Evolutionary conservation across 2,888 invertebrate species (phyloP), one percentile per base, ranked within the genome.

Genomic region (Drosophila mayaguana): DNA sequence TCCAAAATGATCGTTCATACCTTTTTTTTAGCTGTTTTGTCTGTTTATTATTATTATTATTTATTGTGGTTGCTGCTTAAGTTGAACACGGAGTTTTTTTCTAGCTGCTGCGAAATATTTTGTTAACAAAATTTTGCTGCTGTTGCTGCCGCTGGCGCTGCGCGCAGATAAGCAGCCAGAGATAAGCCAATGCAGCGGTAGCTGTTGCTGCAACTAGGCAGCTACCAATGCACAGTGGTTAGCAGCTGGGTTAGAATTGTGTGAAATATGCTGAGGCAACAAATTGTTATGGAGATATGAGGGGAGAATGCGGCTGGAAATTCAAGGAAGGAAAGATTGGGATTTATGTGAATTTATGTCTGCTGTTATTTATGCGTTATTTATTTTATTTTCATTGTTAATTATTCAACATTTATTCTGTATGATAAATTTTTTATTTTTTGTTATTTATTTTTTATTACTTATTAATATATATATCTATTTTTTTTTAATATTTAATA

Each of bases 81-180:
- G 42, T 70, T 56, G 59, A 51, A 60, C 60, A 42, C 38, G 11
- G 34, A 53, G 63, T 51, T 62, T 63, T 40, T 32, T 28, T 25
- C 16, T 25, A 28, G 7, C 45, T 43, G 72, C 84, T 80, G 86
- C 70, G 70, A 85, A 85, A 85, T 89, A 85, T 85, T 84, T 89
- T 85, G 90, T 85, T 82, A 89, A 89, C 90, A 89, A 83, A 77
- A 90, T 83, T 89, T 86, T 76, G 76, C 88, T 76, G 76, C 88
- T 61, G 65, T 74, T 72, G 69, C 68, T 74, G 79, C 65, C 65
- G 67, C 71, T 76, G 76, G 73, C 73, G 72, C 46, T 69, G 78
- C 75, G 61, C 69, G 65, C 66, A 80, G 89, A 85, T 85, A 85
- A 90, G 88, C 88, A 59, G 75, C 60, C 36, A 28, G 20, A 82